phyloP scores from a whole-genome alignment of 1,140 invertebrate species.

The Chlorops oryzae region DNA sequence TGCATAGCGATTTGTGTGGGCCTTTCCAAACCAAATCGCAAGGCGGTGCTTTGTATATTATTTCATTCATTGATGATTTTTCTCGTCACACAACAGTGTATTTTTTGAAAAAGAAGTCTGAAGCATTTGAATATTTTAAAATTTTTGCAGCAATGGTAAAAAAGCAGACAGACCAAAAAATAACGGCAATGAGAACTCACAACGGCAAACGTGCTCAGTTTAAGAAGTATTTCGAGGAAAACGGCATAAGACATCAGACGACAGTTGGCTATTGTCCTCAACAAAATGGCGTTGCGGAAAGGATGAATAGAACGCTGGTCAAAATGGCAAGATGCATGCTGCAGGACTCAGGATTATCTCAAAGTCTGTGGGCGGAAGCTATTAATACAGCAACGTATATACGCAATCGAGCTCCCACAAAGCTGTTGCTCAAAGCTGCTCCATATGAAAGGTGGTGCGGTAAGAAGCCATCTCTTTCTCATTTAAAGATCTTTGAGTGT shows the following conservation, averaged over 20 bases:
- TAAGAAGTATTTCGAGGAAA: constrained; percentile 18
- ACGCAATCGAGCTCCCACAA: constrained; percentile 14
- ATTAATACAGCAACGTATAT: constrained; percentile 29
- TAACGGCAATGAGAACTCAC: constrained; percentile 37
- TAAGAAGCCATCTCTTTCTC: constrained; percentile 28
- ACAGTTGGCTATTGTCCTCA: constrained; percentile 44
- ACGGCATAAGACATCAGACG: constrained; percentile 41
- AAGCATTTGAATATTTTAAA: constrained; percentile 13
- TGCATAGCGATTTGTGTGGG: constrained; percentile 33
- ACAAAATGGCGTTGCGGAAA: constrained; percentile 48
- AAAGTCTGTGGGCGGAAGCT: constrained; percentile 50
- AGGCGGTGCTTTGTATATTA: constrained; percentile 28
- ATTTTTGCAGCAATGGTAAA: constrained; percentile 10
- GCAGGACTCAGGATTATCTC: constrained; percentile 23
- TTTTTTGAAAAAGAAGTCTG: constrained; percentile 10
- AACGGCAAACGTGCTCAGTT: constrained; percentile 43
- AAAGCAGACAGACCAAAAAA: constrained; percentile 27
- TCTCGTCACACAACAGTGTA: background rate
- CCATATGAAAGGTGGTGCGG: constrained; percentile 10
- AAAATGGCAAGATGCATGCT: constrained; percentile 33
- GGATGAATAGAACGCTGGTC: constrained; percentile 19
- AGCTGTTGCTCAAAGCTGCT: background rate
- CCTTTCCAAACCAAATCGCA: constrained; percentile 26
- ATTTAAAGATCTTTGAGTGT: constrained; percentile 39
- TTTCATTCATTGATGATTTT: constrained; percentile 34